Evolutionary conservation across 2,888 invertebrate species (phyloP).

Genomic region (Xestia sexstrigata): DNA sequence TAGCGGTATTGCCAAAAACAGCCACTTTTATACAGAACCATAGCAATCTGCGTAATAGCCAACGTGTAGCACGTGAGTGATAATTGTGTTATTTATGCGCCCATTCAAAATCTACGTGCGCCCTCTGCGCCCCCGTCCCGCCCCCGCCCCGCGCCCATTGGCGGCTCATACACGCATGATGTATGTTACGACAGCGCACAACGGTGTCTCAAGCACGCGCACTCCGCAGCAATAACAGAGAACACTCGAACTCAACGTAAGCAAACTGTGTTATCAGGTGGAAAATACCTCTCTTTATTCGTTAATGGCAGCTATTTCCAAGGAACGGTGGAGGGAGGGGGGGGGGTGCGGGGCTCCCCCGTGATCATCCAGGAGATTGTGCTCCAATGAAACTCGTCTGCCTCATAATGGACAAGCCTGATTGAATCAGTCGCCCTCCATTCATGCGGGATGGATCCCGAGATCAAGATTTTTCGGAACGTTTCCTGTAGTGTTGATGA

Average conservation of each 20-base stretch:
- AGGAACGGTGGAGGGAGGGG: slow-evolving; percentile 54
- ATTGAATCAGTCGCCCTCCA: slow-evolving; percentile 83
- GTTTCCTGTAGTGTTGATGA: slow-evolving; percentile 68
- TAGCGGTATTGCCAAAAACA: slow-evolving; percentile 22
- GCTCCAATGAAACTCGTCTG: slow-evolving; percentile 77
- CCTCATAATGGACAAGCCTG: slow-evolving; percentile 81
- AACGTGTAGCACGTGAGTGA: slow-evolving; percentile 46
- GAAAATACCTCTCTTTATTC: slow-evolving; percentile 82
- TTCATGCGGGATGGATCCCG: slow-evolving; percentile 80
- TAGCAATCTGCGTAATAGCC: slow-evolving; percentile 24
- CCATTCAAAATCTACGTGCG: slow-evolving; percentile 47
- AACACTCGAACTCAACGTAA: slow-evolving; percentile 71
- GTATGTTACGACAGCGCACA: slow-evolving; percentile 51
- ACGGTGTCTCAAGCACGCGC: slow-evolving; percentile 55
- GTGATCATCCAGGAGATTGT: slow-evolving; percentile 80
- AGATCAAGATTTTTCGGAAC: slow-evolving; percentile 74
- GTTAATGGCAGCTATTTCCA: slow-evolving; percentile 81
- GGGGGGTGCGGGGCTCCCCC: slow-evolving; percentile 57
- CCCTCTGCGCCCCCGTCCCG: not conserved
- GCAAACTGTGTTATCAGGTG: slow-evolving; percentile 80
- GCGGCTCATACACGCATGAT: slow-evolving; percentile 24
- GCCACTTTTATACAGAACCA: slow-evolving; percentile 2
- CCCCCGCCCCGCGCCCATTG: not conserved
- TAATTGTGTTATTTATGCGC: slow-evolving; percentile 58
- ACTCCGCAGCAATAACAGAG: slow-evolving; percentile 73